Conservation (phyloP, 2,113 vertebrate genomes). For the Hippoglossus stenolepis region DNA sequence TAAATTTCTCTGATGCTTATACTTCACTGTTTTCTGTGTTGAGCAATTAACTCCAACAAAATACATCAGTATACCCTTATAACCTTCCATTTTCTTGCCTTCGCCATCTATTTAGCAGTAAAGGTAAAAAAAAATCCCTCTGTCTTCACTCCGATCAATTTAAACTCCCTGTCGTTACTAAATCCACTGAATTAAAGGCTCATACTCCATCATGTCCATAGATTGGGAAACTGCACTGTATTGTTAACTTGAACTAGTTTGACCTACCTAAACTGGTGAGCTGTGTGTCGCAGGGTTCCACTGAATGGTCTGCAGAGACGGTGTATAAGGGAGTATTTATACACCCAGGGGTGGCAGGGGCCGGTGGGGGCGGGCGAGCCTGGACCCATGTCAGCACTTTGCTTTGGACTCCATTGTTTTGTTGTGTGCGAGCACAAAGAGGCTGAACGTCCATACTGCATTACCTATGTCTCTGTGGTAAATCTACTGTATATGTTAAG, state of each 20-base stretch:
- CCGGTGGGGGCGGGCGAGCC: constrained; percentile 42
- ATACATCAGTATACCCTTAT: neutral
- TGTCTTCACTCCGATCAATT: neutral
- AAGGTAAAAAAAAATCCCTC: neutral
- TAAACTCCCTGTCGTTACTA: constrained; percentile 2
- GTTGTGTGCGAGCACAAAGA: constrained; percentile 71
- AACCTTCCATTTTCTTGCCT: neutral
- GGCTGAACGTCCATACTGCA: neutral
- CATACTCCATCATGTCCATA: constrained; percentile 16
- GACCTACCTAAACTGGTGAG: constrained; percentile 81
- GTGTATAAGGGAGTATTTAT: constrained; percentile 79
- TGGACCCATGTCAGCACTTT: constrained; percentile 84
- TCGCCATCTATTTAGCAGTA: neutral
- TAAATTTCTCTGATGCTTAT: too few species aligned
- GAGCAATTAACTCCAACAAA: too few species aligned
- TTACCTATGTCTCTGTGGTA: constrained; percentile 12
- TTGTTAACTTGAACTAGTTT: constrained; percentile 42
- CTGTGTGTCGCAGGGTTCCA: constrained; percentile 76
- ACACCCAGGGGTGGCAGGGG: constrained; percentile 35
- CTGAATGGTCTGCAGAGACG: constrained; percentile 72
- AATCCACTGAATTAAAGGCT: constrained; percentile 12
- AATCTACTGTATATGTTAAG: constrained; percentile 32
- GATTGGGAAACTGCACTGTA: constrained; percentile 41
- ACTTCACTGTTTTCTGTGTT: too few species aligned
- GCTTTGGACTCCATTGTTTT: constrained; percentile 81